Evolutionary conservation across 2,113 vertebrate genomes (phyloP).

Genomic region (Perca flavescens): DNA sequence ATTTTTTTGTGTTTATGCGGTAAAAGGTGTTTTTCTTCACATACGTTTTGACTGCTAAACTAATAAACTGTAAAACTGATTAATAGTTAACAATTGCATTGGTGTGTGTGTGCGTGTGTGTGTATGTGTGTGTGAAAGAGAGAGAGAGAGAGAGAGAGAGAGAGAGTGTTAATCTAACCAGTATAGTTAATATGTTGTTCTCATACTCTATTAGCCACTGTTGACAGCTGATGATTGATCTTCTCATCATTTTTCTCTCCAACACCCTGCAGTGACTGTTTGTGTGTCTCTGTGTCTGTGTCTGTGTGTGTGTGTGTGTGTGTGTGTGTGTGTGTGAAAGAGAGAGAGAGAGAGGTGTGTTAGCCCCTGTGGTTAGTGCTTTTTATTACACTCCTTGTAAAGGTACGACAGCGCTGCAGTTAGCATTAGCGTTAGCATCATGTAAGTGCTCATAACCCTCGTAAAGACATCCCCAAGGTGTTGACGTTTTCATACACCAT

Average conservation of each 20-base stretch:
- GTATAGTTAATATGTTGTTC: conserved; percentile 80
- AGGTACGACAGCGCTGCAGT: not conserved
- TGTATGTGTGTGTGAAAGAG: conserved; percentile 18
- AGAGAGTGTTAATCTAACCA: conserved; percentile 70
- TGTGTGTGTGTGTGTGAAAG: too few relatives aligned
- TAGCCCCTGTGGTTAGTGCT: too few relatives aligned
- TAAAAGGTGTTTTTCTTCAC: not conserved
- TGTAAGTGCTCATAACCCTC: too few relatives aligned
- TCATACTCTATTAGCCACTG: conserved; percentile 78
- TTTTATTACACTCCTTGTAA: too few relatives aligned
- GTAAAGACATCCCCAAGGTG: too few relatives aligned
- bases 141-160: conserved; percentile 14
- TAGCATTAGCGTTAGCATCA: not conserved
- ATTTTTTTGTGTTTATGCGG: not conserved
- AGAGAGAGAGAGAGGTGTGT: too few relatives aligned
- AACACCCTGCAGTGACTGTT: conserved; percentile 68
- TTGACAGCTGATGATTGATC: conserved; percentile 82
- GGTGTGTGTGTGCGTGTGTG: conserved; percentile 22
- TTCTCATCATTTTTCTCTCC: conserved; percentile 78
- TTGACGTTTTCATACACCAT: too few relatives aligned
- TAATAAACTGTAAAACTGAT: conserved; percentile 51
- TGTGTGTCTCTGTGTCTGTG: conserved; percentile 14
- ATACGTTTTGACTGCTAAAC: conserved; percentile 22
- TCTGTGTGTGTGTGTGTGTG: not conserved
- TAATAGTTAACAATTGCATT: conserved; percentile 39